Percentiles rank a stretch among this genome's conserved stretches.
Conservation (phyloP, 2,888 invertebrate genomes). For the Sarcophaga carnaria region DNA sequence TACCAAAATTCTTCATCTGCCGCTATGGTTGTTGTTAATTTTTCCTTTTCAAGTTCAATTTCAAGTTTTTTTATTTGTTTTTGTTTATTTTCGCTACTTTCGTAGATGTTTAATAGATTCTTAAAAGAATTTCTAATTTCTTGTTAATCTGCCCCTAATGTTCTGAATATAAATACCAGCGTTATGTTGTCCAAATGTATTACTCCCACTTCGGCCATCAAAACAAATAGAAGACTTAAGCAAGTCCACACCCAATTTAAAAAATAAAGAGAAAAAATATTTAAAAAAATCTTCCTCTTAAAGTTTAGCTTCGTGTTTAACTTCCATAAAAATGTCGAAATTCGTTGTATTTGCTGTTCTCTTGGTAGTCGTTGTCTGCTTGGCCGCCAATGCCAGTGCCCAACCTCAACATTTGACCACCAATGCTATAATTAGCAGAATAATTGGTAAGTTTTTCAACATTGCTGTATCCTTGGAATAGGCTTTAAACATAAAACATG, state of each 20-base stretch:
- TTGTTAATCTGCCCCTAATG: background rate
- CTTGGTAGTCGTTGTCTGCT: constrained; percentile 32
- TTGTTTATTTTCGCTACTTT: background rate
- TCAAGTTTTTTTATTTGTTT: background rate
- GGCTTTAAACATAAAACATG: background rate
- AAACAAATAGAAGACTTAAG: background rate
- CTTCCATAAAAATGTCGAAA: constrained; percentile 31
- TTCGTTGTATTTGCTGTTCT: constrained; percentile 29
- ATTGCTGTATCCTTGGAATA: background rate
- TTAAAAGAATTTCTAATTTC: background rate
- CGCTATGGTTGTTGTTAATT: too few relatives aligned
- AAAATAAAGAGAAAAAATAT: background rate
- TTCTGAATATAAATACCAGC: background rate
- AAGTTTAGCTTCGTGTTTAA: background rate
- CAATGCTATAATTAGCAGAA: constrained; percentile 39
- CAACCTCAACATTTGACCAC: constrained; percentile 29
- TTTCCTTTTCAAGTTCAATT: too few relatives aligned
- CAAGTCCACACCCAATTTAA: background rate
- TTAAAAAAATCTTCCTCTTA: too few relatives aligned
- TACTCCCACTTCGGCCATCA: background rate
- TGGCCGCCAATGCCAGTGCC: constrained; percentile 3
- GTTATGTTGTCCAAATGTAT: background rate
- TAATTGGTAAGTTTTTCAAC: constrained; percentile 49
- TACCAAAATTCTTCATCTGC: too few relatives aligned
- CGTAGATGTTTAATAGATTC: too few relatives aligned